Base-by-base conservation (phyloP, 2,113 vertebrate genomes). In the Lota lota region DNA sequence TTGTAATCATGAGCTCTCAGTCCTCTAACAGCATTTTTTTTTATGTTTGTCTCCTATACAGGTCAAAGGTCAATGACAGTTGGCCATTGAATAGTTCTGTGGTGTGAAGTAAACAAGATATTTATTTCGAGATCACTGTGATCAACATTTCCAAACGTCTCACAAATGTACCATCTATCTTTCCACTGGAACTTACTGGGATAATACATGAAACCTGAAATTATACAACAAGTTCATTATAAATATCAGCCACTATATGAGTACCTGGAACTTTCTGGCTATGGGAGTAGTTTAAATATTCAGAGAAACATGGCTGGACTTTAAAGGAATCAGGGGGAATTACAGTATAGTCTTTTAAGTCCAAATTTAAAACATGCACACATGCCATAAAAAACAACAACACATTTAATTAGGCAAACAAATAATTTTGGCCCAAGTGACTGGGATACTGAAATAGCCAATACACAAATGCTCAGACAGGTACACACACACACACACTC, bases 331-430 rank as follows among this genome's bases (percentile, higher is more conserved):
- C 60, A 47, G 3, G 50, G 8, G 22, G 40, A 72, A 51, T 20
- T 60, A 64, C 63, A 65, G 36, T 65, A 53, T 53, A 54, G 47
- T 65, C 72, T 68, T 47, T 64, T 51, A 68, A 50, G 8, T 47
- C 66, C 61, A 75, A 75, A 75, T 74, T 69, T 66, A 64, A 61
- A 75, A 75, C 57, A 67, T 70, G 51, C 64, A 67, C 47, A 28
- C 66, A 63, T 28, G 62, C 66, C 33, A 16, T 22, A 24, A 14
- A 47, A 47, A 47, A 47, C 40, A 47, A 47, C 40, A 47, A 54
- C 62, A 51, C 63, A 66, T 69, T 75, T 75, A 69, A 75, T 75
- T 69, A 75, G 24, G 74, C 74, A 63, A 70, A 66, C 68, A 70
- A 67, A 70, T 56, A 47, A 36, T 68, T 19, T 21, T 22, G 57